Base-by-base conservation (phyloP, 2,888 invertebrate species). In the Melangyna quadrimaculata region DNA sequence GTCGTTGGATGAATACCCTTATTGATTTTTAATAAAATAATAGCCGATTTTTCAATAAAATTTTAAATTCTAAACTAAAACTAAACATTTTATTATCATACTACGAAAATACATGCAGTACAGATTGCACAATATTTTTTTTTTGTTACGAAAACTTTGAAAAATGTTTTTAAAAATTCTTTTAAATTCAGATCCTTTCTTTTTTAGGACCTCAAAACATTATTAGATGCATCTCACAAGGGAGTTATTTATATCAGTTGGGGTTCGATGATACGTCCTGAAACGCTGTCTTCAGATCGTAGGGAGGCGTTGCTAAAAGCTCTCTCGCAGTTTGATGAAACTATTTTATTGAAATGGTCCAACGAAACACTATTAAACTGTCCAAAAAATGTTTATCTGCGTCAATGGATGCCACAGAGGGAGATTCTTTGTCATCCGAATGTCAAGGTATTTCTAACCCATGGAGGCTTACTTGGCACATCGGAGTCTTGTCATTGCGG, bases 361-460 rank as follows among this genome's bases (percentile, higher is more conserved):
- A 94, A 93, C 87, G 94, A 94, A 7, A 91, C 92, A 0, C 89
- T 94, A 88, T 92, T 93, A 2, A 92, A 92, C 65, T 92, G 94
- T 81, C 94, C 95, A 0, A 90, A 91, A 3, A 95, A 96, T 89
- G 93, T 96, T 1, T 92, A 94, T 89, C 90, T 94, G 9, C 93
- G 92, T 71, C 93, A 94, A 72, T 96, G 96, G 96, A 91, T 95
- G 90, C 95, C 96, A 0, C 96, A 96, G 88, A 93, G 93, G 73
- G 95, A 95, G 88, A 92, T 96, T 77, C 91, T 96, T 55, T 94
- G 95, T 94, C 95, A 96, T 89, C 94, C 94, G 0, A 95, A 95
- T 83, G 93, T 95, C 0, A 91, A 94, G 74, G 94, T 94, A 0
- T 96, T 95, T 89, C 92, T 96, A 35, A 94, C 95, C 0, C 96